Evolutionary conservation across 2,113 vertebrate species (phyloP).

Genomic region (Panurus biarmicus): DNA sequence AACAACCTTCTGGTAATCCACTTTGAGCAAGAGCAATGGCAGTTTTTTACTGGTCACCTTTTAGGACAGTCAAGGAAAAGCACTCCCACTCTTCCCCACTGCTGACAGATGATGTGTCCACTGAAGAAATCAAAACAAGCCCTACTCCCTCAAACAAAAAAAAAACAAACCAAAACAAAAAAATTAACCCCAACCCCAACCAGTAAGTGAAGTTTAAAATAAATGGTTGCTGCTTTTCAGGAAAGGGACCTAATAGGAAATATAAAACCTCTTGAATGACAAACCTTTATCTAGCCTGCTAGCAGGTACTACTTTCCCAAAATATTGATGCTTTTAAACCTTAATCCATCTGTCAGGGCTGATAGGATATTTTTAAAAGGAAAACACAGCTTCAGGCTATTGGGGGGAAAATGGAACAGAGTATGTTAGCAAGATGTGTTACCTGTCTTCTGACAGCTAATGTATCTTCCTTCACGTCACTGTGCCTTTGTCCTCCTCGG

Average conservation of each 20-base stretch:
- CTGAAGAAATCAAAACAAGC: neutral
- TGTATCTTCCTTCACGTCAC: conserved; percentile 33
- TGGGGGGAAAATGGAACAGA: neutral
- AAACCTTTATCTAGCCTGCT: neutral
- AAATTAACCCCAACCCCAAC: accelerated
- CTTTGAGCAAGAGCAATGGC: neutral
- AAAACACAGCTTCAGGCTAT: conserved; percentile 30
- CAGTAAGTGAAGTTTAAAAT: conserved; percentile 23
- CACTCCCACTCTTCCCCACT: neutral
- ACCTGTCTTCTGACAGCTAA: conserved; percentile 44
- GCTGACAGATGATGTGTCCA: neutral
- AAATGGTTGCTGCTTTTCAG: neutral
- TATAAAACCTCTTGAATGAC: conserved; percentile 40
- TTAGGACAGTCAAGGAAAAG: neutral
- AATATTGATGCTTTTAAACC: conserved; percentile 47
- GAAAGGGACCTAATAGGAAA: conserved; percentile 13
- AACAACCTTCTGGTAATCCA: neutral
- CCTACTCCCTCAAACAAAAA: neutral
- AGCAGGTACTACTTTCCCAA: conserved; percentile 41
- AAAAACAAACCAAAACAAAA: too few species aligned
- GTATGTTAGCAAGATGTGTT: conserved; percentile 56
- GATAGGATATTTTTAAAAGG: conserved; percentile 48
- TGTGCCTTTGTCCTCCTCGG: conserved; percentile 17
- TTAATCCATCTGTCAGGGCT: conserved; percentile 57
- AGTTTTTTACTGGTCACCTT: neutral